A percentile compares a stretch with the other conserved stretches of the same genome.
Conservation (phyloP, 2,113 vertebrate genomes). For the Atrichornis clamosus region DNA sequence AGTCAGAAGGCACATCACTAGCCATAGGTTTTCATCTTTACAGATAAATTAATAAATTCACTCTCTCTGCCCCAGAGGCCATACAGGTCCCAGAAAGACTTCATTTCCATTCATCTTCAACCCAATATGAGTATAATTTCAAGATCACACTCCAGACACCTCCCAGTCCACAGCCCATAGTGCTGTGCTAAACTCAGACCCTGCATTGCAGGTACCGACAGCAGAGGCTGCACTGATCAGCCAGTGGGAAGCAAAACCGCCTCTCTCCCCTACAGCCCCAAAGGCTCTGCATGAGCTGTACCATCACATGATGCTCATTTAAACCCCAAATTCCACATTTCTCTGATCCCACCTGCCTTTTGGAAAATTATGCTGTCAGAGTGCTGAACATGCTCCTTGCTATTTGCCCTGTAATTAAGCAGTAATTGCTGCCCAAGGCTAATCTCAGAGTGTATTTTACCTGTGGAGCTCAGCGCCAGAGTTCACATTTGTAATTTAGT, state of each 20-base stretch:
- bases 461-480: not conserved
- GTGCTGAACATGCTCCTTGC: not conserved
- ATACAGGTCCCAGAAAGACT: not conserved
- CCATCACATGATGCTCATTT: not conserved
- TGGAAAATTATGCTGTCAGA: not conserved
- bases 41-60: not conserved
- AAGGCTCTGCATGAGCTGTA: not conserved
- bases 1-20: not conserved
- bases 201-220: slow-evolving; percentile 26
- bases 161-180: accelerated
- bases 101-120: not conserved
- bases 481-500: slow-evolving; percentile 42
- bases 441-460: slow-evolving; percentile 34
- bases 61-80: not conserved
- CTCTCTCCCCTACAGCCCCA: not conserved
- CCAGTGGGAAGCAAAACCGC: not conserved
- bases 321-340: not conserved
- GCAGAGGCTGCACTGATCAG: not conserved
- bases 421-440: slow-evolving; percentile 31
- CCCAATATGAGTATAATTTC: not conserved
- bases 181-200: not conserved
- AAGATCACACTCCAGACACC: not conserved
- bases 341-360: not conserved
- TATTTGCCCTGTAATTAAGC: slow-evolving; percentile 60
- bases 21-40: not conserved